Evolutionary conservation across 2,113 vertebrate genomes (phyloP).

Genomic region (Anarrhichthys ocellatus): DNA sequence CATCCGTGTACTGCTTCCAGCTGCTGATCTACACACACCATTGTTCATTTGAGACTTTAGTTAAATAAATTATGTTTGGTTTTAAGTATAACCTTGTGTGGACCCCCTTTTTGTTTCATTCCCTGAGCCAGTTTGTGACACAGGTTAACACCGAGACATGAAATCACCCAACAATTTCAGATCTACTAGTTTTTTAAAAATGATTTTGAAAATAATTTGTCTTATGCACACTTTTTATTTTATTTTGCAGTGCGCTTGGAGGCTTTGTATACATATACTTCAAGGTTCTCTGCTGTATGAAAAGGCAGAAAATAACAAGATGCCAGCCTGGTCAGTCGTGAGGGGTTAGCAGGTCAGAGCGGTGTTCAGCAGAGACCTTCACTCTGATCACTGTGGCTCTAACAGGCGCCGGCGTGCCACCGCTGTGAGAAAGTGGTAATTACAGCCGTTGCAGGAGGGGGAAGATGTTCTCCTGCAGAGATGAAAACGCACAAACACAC

Average conservation of each 20-base stretch:
- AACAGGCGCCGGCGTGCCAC: slow-evolving; percentile 25
- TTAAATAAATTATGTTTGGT: neutral
- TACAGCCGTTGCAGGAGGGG: slow-evolving; percentile 54
- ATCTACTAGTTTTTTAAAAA: neutral
- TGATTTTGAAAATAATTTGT: neutral
- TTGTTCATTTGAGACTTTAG: neutral
- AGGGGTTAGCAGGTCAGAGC: slow-evolving; percentile 35
- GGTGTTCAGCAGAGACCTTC: slow-evolving; percentile 33
- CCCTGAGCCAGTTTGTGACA: no score
- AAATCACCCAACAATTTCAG: neutral
- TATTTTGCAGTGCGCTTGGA: neutral
- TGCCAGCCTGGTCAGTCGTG: slow-evolving; percentile 13
- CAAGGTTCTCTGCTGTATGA: slow-evolving; percentile 3
- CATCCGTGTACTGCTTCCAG: no score
- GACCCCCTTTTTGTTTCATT: no score
- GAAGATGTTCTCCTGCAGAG: slow-evolving; percentile 64
- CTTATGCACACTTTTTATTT: neutral
- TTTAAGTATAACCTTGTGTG: no score
- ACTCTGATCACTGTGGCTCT: slow-evolving; percentile 9
- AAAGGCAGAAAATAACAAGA: slow-evolving; percentile 13
- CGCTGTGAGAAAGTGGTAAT: slow-evolving; percentile 63
- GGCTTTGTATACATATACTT: neutral
- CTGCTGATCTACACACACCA: neutral
- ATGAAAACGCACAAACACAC: slow-evolving; percentile 30
- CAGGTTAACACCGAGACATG: neutral